phyloP scores from a whole-genome alignment of 2,888 invertebrate genomes.

The Alsophila aescularia region DNA sequence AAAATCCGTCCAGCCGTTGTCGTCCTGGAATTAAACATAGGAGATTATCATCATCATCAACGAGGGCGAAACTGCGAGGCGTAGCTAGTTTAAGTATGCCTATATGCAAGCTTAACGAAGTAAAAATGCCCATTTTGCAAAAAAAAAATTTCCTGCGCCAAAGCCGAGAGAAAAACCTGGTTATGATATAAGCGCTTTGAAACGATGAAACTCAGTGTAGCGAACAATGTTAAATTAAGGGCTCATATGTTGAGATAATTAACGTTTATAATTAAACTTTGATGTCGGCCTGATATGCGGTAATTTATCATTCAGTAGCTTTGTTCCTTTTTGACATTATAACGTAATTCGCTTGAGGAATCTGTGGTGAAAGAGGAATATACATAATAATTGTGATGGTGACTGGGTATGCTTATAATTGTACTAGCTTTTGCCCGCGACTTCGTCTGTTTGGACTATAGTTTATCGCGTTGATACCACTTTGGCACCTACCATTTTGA shows the following conservation, averaged over 20 bases:
- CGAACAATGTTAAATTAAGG: constrained; percentile 25
- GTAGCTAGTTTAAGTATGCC: no score
- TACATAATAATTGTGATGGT: neutral
- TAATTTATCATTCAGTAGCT: constrained; percentile 23
- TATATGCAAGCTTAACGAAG: no score
- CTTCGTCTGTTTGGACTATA: no score
- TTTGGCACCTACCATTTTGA: no score
- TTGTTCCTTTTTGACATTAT: constrained; percentile 17
- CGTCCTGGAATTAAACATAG: no score
- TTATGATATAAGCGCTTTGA: constrained; percentile 9
- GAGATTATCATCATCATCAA: no score
- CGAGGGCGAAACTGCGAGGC: no score
- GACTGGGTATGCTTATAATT: neutral
- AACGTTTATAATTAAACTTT: constrained; percentile 27
- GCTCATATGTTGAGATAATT: constrained; percentile 22
- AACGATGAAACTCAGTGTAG: constrained; percentile 12
- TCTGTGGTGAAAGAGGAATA: neutral
- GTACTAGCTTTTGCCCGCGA: no score
- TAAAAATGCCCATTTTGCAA: no score
- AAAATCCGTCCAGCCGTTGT: no score
- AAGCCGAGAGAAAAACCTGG: neutral
- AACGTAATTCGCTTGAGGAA: constrained; percentile 4
- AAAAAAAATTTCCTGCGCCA: neutral
- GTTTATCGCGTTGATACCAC: no score
- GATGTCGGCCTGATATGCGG: constrained; percentile 18